These are phyloP conservation scores for Olivierus martensii DNA, from an alignment of 1,140 invertebrate genomes.

Conservation along the genomic window DNA sequence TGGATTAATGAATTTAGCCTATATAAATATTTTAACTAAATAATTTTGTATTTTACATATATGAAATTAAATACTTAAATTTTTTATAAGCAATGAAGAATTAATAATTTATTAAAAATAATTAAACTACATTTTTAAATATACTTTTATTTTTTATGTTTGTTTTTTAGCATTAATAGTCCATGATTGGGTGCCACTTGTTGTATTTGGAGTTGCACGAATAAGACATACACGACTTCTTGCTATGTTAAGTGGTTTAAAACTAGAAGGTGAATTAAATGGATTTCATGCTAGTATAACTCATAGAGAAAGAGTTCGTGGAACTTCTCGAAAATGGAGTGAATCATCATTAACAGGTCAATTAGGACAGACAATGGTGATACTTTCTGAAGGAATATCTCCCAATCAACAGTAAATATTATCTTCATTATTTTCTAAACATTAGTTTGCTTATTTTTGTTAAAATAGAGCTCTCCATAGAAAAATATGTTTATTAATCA, in stretches of 20 bases:
- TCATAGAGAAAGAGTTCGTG: slow-evolving; percentile 58
- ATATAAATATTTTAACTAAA: no score
- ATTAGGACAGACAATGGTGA: slow-evolving; percentile 81
- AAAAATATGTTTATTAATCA: no score
- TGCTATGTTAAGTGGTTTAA: slow-evolving; percentile 81
- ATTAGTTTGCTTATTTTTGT: no score
- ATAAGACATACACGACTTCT: slow-evolving; percentile 74
- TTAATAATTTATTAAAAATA: no score
- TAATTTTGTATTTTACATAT: no score
- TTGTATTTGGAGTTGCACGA: slow-evolving; percentile 76
- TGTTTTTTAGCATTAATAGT: slow-evolving; percentile 30
- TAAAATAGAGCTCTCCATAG: no score
- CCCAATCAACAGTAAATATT: slow-evolving; percentile 66
- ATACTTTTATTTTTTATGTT: no score
- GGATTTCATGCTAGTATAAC: slow-evolving; percentile 53
- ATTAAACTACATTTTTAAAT: no score
- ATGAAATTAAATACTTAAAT: no score
- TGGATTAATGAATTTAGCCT: no score
- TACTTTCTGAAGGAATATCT: slow-evolving; percentile 72
- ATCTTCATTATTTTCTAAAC: not conserved
- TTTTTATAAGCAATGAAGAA: no score
- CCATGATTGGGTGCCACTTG: slow-evolving; percentile 37
- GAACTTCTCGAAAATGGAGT: slow-evolving; percentile 41
- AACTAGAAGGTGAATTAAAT: slow-evolving; percentile 77
- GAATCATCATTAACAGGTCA: slow-evolving; percentile 82